Percentiles rank a stretch among this genome's conserved stretches.
Conservation (phyloP, 35 echinoderm and acorn worm genomes). For the Ptychodera flava region DNA sequence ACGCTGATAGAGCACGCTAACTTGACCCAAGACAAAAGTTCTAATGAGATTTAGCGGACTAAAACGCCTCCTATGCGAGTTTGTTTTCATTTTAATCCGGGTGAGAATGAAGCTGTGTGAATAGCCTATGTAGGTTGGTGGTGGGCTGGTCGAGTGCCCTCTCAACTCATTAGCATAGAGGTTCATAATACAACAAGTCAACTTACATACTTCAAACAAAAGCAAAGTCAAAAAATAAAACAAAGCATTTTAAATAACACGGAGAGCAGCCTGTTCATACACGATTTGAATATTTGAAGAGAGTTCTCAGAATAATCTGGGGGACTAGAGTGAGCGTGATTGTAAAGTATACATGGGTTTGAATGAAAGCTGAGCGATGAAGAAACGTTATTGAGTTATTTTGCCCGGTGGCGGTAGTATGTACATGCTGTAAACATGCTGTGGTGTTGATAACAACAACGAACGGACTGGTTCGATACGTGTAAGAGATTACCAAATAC, state of each 20-base stretch:
- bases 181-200: neutral
- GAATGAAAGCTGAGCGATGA: neutral
- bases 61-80: neutral
- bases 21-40: neutral
- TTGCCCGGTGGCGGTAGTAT: neutral
- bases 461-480: neutral
- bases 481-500: neutral
- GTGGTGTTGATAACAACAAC: neutral
- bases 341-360: too few species aligned
- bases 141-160: neutral
- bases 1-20: neutral
- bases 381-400: neutral
- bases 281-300: neutral
- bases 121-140: neutral
- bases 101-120: neutral
- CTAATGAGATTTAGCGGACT: neutral
- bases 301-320: too few species aligned
- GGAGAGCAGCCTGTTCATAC: neutral
- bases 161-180: neutral
- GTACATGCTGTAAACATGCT: neutral
- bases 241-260: neutral
- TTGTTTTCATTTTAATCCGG: conserved; percentile 1
- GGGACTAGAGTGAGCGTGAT: too few species aligned
- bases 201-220: conserved; percentile 2
- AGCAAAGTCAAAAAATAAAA: neutral